Evolutionary conservation across 2,797 vertebrate species (phyloP).

Genomic region (Chanos chanos): DNA sequence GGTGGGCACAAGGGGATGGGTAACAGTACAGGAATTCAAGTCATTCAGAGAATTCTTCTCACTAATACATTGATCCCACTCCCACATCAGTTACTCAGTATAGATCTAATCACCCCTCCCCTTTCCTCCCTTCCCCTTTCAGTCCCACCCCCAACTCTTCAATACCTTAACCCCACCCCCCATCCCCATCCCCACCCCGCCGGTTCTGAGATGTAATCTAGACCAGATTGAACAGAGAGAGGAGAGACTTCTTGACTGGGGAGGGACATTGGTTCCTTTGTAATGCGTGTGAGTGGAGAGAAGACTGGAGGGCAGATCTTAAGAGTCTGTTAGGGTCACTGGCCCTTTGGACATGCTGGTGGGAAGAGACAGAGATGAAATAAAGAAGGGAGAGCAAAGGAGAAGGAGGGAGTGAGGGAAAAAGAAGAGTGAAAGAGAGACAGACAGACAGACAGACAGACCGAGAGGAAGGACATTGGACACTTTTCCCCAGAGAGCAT

Average conservation of each 20-base stretch:
- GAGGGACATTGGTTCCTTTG: slow-evolving; percentile 45
- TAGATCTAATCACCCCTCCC: slow-evolving; percentile 10
- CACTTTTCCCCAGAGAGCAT: no score
- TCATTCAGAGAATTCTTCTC: slow-evolving; percentile 57
- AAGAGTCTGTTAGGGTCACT: neutral
- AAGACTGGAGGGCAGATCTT: slow-evolving; percentile 8
- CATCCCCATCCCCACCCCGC: slow-evolving; percentile 14
- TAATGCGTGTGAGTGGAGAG: slow-evolving; percentile 34
- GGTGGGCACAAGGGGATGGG: slow-evolving; percentile 5
- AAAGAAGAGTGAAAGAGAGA: neutral
- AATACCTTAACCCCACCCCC: slow-evolving; percentile 20
- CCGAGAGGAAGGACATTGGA: neutral
- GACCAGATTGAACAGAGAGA: slow-evolving; percentile 46
- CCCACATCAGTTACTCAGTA: slow-evolving; percentile 29
- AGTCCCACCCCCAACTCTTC: neutral
- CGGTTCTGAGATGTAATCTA: slow-evolving; percentile 44
- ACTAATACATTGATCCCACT: slow-evolving; percentile 41
- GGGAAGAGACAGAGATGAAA: neutral
- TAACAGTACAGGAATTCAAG: slow-evolving; percentile 60
- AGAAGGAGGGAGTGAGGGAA: neutral
- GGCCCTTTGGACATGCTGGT: slow-evolving; percentile 1
- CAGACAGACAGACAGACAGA: no score
- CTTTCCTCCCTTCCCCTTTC: slow-evolving; percentile 12
- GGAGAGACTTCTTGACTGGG: slow-evolving; percentile 39
- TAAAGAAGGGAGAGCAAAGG: neutral